These are phyloP conservation scores for Chalcis sispes DNA, from an alignment of 2,888 invertebrate species.

Conservation along the genomic window DNA sequence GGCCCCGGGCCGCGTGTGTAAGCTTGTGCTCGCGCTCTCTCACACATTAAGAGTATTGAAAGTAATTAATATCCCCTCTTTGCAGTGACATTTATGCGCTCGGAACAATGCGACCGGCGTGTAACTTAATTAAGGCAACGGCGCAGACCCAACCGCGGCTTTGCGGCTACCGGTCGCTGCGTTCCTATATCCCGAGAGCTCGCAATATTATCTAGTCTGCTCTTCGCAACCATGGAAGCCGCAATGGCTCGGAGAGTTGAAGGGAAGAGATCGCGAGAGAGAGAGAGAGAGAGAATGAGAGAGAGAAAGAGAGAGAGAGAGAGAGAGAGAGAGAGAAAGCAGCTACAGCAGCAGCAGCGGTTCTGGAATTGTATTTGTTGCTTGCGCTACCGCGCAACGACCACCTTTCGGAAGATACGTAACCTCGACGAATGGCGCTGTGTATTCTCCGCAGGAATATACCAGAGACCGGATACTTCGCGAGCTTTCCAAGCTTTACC, in stretches of 20 bases:
- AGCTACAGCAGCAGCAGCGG: slow-evolving; percentile 10
- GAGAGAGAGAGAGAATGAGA: slow-evolving; percentile 2
- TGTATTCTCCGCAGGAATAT: slow-evolving; percentile 11
- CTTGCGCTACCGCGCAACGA: slow-evolving; percentile 54
- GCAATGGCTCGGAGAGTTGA: slow-evolving; percentile 66
- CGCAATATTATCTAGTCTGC: slow-evolving; percentile 74
- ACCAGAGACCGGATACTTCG: too few relatives aligned
- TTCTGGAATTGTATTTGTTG: slow-evolving; percentile 73
- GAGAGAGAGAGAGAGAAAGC: slow-evolving; percentile 66
- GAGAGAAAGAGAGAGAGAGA: not conserved
- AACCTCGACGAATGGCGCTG: slow-evolving; percentile 44
- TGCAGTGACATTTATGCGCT: slow-evolving; percentile 73
- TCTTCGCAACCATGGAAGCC: slow-evolving; percentile 67
- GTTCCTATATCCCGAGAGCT: slow-evolving; percentile 67
- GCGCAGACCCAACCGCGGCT: slow-evolving; percentile 73
- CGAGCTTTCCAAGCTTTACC: not conserved
- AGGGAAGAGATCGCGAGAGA: not conserved
- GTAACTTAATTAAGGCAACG: slow-evolving; percentile 77
- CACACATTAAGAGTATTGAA: slow-evolving; percentile 63
- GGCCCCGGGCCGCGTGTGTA: not conserved
- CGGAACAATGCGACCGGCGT: slow-evolving; percentile 72
- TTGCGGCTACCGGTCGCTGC: slow-evolving; percentile 68
- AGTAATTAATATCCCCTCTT: slow-evolving; percentile 73
- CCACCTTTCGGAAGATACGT: slow-evolving; percentile 59
- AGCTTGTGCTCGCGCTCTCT: not conserved